Base-by-base conservation (phyloP, 2,113 vertebrate species). In the Cinclus cinclus region DNA sequence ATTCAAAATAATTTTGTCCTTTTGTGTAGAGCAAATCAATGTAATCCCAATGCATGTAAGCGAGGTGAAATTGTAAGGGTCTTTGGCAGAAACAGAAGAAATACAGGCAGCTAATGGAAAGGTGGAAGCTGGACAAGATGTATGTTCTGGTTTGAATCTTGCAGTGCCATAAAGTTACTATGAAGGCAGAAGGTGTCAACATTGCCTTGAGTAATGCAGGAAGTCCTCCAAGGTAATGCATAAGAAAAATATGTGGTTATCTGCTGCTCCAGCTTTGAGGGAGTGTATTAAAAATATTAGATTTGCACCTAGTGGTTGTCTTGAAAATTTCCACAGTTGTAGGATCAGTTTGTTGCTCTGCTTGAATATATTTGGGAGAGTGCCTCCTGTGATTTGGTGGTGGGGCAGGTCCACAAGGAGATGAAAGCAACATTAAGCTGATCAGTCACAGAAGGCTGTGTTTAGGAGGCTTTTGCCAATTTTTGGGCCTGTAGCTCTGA, bases 121-220 rank as follows among this genome's bases (percentile, higher is more conserved):
- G 31, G 21, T 93, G 88, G 69, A 69, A 87, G 44, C n/a, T 67
- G 55, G 42, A 95, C 84, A 94, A 90, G 67, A 56, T 60, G 42
- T 17, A 20, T 31, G 12, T n/a, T 92, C 70, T 88, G 69, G 23
- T 90, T 92, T 93, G 85, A 88, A 79, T 59, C 44, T 89, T 64
- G 33, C 8, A 44, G 58, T 78, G 28, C 37, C 41, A 3, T 79
- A 78, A 79, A 83, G 68, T 68, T 64, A 60, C 5, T 6, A 22
- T 5, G 73, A 87, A 84, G 88, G 88, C 90, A 87, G 83, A 68
- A 94, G 58, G 90, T 93, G 92, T 93, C 86, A 92, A 73, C 62
- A 68, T 31, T 0, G 3, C 52, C 33, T 60, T 60, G 62, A 83
- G 60, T 71, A 80, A 81, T 3, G 44, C 69, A 84, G 53, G 21